Base-by-base conservation (phyloP, 1,140 invertebrate species). In the Dufourea novaeangliae region DNA sequence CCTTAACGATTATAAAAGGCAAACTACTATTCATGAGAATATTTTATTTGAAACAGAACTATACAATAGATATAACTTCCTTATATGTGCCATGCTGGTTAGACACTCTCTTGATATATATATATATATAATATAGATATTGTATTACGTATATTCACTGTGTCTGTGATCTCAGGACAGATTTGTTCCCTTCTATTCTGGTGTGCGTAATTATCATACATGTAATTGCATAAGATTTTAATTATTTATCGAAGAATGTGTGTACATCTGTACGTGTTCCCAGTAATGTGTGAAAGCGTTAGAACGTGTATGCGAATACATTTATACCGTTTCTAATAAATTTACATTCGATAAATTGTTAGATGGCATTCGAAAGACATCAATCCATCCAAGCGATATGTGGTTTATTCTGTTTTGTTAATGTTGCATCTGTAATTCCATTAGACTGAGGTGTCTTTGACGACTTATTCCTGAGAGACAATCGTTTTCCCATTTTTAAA, bases 371-470 rank as follows among this genome's bases (percentile, higher is more conserved):
- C 2, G 14, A 50, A 22, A 69, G 50, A 41, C 57, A 67, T 74
- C 73, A 90, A 82, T 89, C 46, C 39, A 82, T 79, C 89, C 88
- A 89, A 25, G 87, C 87, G n/a, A 89, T 62, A 25, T 86, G 83
- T 25, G 84, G 61, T 14, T 78, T 79, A 12, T n/a, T 44, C 46
- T 64, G 68, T 14, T 37, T 25, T 6, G 25, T 61, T 1, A 71
- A 22, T 27, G 41, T 12, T 3, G 72, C 29, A 25, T 72, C 66
- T 2, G 64, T 34, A 12, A 85, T 59, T 4, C 79, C 73, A 20
- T 68, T 71, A 32, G 80, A 68, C 17, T 75, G 74, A 59, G 66
- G 44, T 44, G 8, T 77, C 41, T 10, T 77, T 10, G 41, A 27
- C 12, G 63, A 56, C 17, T 75, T 75, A 64, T 56, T 87, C 37